Evolutionary conservation across 2,113 vertebrate genomes (phyloP).

Genomic region (Bostrychus sinensis): DNA sequence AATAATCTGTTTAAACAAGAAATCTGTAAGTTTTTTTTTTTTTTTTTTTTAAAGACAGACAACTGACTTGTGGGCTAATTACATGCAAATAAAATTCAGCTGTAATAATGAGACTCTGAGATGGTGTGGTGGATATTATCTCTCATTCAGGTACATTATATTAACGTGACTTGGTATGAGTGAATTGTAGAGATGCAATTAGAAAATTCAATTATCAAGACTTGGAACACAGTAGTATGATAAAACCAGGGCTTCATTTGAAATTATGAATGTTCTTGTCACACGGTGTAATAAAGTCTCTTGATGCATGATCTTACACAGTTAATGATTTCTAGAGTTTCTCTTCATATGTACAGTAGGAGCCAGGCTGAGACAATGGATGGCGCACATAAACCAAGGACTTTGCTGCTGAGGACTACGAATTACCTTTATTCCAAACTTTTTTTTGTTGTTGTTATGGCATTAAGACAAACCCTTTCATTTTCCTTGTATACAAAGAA

Average conservation of each 20-base stretch:
- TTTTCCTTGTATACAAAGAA: too few relatives aligned
- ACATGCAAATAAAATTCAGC: constrained; percentile 7
- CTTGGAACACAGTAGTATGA: constrained; percentile 7
- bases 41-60: too few relatives aligned
- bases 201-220: not conserved
- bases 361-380: too few relatives aligned
- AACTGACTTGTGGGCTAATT: constrained; percentile 18
- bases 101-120: not conserved
- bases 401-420: too few relatives aligned
- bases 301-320: not conserved
- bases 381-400: too few relatives aligned
- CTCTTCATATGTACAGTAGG: too few relatives aligned
- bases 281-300: constrained; percentile 1
- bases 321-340: not conserved
- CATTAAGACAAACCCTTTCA: too few relatives aligned
- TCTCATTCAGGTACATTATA: constrained; percentile 10
- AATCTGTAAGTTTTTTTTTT: not conserved
- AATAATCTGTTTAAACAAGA: constrained; percentile 37
- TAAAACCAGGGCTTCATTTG: constrained; percentile 1
- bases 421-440: too few relatives aligned
- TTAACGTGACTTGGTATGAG: not conserved
- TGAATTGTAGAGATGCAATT: constrained; percentile 7
- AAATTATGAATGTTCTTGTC: constrained; percentile 3
- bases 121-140: not conserved
- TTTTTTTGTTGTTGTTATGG: too few relatives aligned